Base-by-base conservation (phyloP, 2,888 invertebrate species). In the Ectobius pallidus region DNA sequence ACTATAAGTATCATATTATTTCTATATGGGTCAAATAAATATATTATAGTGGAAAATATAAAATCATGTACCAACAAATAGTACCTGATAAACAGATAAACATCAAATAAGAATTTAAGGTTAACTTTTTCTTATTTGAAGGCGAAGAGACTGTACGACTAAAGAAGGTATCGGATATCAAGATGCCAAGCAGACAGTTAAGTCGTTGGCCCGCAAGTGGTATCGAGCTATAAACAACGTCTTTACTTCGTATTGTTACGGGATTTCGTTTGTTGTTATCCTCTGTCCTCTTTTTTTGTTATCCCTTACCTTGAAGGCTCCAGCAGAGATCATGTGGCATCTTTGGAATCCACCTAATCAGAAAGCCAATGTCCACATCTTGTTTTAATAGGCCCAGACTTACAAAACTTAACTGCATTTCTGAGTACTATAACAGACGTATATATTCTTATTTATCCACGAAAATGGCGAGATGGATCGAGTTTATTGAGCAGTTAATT, bases 321-420 rank as follows among this genome's bases (percentile, higher is more conserved):
- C 32, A 30, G 16, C n/a, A 39, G 69, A 73, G 72, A 69, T 69
- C 69, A 63, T 63, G 52, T 69, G 72, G 72, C 69, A 73, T 73
- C 72, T 69, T 27, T 63, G 69, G 72, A 73, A 73, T 73, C 46
- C 61, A 22, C 62, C 69, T 69, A 73, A 49, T 63, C 63, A 69
- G 72, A 73, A 46, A 65, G 27, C 27, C 42, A 46, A 30, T 65
- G 44, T 65, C 44, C 30, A 18, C 65, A 27, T 18, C 16, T n/a
- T 27, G 18, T 22, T 46, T 65, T 46, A 46, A 65, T 65, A 65
- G 65, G 44, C n/a, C 65, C 46, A 65, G 65, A 42, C 27, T n/a
- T 65, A 44, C 25, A 18, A 34, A 65, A 46, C 46, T 46, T 27
- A 58, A 58, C 58, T 58, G n/a, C 7, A 1, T 58, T 32, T 58